Base-by-base conservation (phyloP, 2,888 invertebrate species). In the Melangyna quadrimaculata region DNA sequence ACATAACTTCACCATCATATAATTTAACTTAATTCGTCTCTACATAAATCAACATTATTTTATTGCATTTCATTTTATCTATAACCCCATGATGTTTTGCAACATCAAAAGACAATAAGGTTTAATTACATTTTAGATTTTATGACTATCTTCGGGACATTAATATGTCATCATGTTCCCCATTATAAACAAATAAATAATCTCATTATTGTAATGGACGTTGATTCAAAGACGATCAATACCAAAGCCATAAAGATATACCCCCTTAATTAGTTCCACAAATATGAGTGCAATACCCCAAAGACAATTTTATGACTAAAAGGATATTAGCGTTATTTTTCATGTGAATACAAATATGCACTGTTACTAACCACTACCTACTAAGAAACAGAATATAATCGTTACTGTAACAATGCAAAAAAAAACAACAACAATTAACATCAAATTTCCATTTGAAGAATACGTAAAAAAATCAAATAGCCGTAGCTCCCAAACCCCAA, bases 221-320 rank as follows among this genome's bases (percentile, higher is more conserved):
- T 75, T 65, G 55, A 75, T 63, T 51, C 35, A 59, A 67, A 40
- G 65, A 35, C 57, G 24, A 57, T 48, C 48, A 45, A 65, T 45
- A 67, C 43, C 12, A 48, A 40, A 8, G 10, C 43, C 57, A 67
- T 70, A 79, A 74, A 67, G 5, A 19, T 51, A 71, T 37, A 45
- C 65, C 71, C 63, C 59, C 19, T 14, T 84, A 79, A 79, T 79
- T 75, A 72, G 65, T 63, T 61, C 40, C 29, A 27, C 19, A 17
- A 48, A 45, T 14, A 9, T 37, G n/a, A n/a, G n/a, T 40, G 17
- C 40, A 17, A 27, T 24, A n/a, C 7, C 27, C 43, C 10, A 0
- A 43, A 63, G 45, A 12, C 8, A 35, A 63, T 27, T 57, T 8
- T 55, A 45, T 32, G 17, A 3, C 29, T 48, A 12, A 45, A 45